A percentile compares a stretch with the other conserved stretches of the same genome.
Evolutionary conservation across 2,888 invertebrate genomes (phyloP).

Genomic region (Eustalomyia histrio): DNA sequence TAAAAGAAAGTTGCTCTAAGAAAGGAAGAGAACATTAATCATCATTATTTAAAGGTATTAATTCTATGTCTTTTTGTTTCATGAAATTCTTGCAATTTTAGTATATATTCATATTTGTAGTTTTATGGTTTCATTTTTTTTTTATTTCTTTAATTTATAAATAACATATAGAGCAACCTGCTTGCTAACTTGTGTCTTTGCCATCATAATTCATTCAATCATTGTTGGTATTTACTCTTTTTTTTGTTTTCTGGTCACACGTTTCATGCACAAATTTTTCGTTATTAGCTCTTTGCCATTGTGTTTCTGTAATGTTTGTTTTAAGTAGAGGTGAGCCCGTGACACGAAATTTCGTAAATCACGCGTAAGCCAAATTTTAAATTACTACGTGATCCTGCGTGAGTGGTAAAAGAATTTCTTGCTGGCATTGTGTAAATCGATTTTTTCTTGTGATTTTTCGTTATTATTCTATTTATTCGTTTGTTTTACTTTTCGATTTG

Average conservation of each 20-base stretch:
- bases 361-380: no score
- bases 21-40: neutral
- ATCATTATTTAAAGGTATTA: slow-evolving; percentile 11
- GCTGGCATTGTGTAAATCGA: no score
- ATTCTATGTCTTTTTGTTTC: neutral
- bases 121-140: slow-evolving; percentile 38
- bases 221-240: neutral
- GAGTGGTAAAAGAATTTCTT: no score
- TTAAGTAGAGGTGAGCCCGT: no score
- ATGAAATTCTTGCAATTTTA: neutral
- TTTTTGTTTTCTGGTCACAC: neutral
- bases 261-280: neutral
- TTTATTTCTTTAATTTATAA: slow-evolving; percentile 18
- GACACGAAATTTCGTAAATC: no score
- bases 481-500: no score
- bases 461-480: no score
- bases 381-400: no score
- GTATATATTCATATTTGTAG: neutral
- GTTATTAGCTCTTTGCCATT: neutral
- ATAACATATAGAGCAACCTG: slow-evolving; percentile 57
- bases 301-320: neutral
- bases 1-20: neutral
- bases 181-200: neutral
- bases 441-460: no score
- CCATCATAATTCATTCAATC: slow-evolving; percentile 20